Evolutionary conservation across 2,888 invertebrate species (phyloP), one percentile per base, ranked within the genome.

Genomic region (Watsonalla cultraria): DNA sequence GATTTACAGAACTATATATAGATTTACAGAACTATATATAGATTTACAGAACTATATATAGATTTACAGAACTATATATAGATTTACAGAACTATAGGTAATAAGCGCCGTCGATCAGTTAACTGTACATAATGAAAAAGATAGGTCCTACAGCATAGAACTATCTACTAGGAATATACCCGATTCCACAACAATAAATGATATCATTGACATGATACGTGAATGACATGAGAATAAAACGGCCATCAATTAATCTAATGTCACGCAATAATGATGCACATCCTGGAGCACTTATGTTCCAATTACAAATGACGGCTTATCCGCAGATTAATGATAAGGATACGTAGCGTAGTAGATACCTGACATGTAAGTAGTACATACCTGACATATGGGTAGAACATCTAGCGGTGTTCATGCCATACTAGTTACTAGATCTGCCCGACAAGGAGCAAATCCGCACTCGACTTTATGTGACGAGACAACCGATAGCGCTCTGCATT

Each of bases 231-330:
- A 13, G 51, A 37, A 47, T 54, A 55, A 59, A 46, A 37, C 42
- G 11, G 54, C 39, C 47, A 46, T 54, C n/a, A 48, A 52, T 50
- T 52, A 51, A 66, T 62, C 57, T 54, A 47, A 53, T 60, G 55
- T 57, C 56, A 61, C 64, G 63, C 59, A 54, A 64, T 66, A 66
- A 64, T 64, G 60, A 70, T 68, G 67, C 66, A 64, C 71, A 69
- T 80, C 76, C 72, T 63, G 68, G 68, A 71, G 71, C 74, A 72
- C 74, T 81, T 81, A 79, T 74, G 78, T 71, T 78, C 76, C 80
- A 84, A 82, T 86, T 82, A 85, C 76, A 84, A 80, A 78, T 80
- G 80, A 82, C 77, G 72, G 71, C 64, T 66, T 76, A 80, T 76
- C 74, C 66, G 60, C 62, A 80, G 82, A 86, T 84, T 74, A 79